phyloP scores from a whole-genome alignment of 2,113 vertebrate genomes.

The Thomomys bottae region DNA sequence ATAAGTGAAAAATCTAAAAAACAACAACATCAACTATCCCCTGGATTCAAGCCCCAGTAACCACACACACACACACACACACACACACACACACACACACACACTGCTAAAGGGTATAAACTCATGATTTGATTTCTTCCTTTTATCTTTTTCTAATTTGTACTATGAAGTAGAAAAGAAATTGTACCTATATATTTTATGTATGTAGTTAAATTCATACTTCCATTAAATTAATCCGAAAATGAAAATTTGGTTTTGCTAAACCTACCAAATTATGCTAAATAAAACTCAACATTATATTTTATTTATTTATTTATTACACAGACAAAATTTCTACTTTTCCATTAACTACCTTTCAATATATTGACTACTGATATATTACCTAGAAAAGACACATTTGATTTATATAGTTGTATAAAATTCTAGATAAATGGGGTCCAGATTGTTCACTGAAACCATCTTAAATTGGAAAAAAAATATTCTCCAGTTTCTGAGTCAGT shows the following conservation, averaged over 20 bases:
- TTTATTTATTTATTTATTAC: not conserved
- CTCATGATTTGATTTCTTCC: not conserved
- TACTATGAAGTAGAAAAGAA: not conserved
- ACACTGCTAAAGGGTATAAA: not conserved
- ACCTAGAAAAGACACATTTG: not conserved
- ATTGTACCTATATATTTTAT: conserved; percentile 8
- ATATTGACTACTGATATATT: not conserved
- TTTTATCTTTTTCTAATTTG: conserved; percentile 7
- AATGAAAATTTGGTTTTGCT: not conserved
- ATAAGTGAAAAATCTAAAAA: too few species aligned
- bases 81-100: not conserved
- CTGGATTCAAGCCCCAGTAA: too few species aligned
- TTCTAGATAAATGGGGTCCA: not conserved
- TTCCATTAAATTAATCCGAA: conserved; percentile 19
- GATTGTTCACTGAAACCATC: not conserved
- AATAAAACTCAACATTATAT: conserved; percentile 28
- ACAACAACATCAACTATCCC: too few species aligned
- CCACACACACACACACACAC: too few species aligned
- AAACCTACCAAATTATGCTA: not conserved
- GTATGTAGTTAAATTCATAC: not conserved
- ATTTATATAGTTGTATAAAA: not conserved
- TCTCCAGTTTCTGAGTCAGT: not conserved
- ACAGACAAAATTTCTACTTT: not conserved
- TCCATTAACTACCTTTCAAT: not conserved
- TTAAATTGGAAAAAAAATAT: not conserved